These are phyloP conservation scores for Paragorgia papillata DNA, from an alignment of 92 coral and sea anemone genomes.

Conservation along the genomic window DNA sequence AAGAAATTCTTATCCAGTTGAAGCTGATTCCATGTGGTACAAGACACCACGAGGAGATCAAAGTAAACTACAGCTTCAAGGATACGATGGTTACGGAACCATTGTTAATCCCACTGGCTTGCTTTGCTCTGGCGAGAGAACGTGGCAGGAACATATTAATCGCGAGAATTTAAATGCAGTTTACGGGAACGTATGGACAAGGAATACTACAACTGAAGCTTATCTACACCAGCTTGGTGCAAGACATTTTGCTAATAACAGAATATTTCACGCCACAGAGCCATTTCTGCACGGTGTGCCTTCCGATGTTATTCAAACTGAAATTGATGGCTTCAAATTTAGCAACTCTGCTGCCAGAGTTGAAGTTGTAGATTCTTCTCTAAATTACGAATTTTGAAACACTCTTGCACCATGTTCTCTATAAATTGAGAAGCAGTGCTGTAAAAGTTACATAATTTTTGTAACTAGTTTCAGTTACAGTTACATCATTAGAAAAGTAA, in stretches of 20 bases:
- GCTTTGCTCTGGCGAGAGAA: background rate
- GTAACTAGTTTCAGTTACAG: too few relatives aligned
- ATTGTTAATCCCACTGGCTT: background rate
- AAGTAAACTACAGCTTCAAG: background rate
- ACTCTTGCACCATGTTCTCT: too few relatives aligned
- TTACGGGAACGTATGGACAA: conserved; percentile 17
- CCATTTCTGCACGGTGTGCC: conserved; percentile 17
- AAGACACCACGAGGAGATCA: background rate
- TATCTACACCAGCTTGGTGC: background rate
- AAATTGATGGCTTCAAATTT: conserved; percentile 19
- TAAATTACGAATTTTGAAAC: background rate
- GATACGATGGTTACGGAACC: background rate
- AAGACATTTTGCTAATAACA: conserved; percentile 1
- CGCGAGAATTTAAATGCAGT: conserved; percentile 6
- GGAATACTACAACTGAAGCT: background rate
- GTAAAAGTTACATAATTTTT: too few relatives aligned
- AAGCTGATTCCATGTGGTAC: background rate
- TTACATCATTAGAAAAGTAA: too few relatives aligned
- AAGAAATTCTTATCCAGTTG: background rate
- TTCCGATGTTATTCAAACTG: background rate
- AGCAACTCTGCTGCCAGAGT: conserved; percentile 7
- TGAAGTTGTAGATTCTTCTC: conserved; percentile 27
- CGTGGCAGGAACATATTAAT: conserved; percentile 11
- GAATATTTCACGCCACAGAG: background rate
- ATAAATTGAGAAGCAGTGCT: too few relatives aligned